These are phyloP conservation scores for Drosophila funebris DNA, from an alignment of 1,140 invertebrate genomes.

Conservation along the genomic window DNA sequence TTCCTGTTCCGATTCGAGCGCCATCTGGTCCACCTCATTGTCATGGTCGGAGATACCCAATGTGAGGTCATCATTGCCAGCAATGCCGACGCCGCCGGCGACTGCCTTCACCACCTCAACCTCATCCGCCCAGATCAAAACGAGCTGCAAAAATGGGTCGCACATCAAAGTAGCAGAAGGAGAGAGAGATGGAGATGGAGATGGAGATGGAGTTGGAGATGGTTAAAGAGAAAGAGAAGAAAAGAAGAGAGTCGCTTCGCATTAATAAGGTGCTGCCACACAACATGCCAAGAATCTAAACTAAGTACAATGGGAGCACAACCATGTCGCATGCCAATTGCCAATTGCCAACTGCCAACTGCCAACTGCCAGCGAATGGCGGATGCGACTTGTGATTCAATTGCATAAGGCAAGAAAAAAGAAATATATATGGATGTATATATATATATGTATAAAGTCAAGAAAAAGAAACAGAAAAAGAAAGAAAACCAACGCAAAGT, in stretches of 20 bases:
- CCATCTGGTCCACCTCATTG: slow-evolving; percentile 87
- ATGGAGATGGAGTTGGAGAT: not conserved
- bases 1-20: slow-evolving; percentile 87
- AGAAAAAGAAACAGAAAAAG: slow-evolving; percentile 10
- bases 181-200: not conserved
- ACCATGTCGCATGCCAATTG: slow-evolving; percentile 46
- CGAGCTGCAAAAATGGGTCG: slow-evolving; percentile 57
- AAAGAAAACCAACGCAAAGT: slow-evolving; percentile 18
- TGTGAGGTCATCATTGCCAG: slow-evolving; percentile 70
- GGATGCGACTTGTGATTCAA: slow-evolving; percentile 70
- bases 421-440: too few species aligned
- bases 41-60: slow-evolving; percentile 84
- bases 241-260: slow-evolving; percentile 30
- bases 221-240: not conserved
- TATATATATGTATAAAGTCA: too few species aligned
- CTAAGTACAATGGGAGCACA: slow-evolving; percentile 64
- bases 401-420: slow-evolving; percentile 66
- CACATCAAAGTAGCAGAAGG: not conserved
- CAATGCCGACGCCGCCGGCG: too few species aligned
- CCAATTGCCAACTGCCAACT: slow-evolving; percentile 43
- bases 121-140: slow-evolving; percentile 84
- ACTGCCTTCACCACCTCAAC: slow-evolving; percentile 88
- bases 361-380: slow-evolving; percentile 51
- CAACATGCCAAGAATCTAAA: slow-evolving; percentile 32
- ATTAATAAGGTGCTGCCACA: slow-evolving; percentile 40